Conservation (phyloP, 2,888 invertebrate genomes). For the Emmelina monodactyla region DNA sequence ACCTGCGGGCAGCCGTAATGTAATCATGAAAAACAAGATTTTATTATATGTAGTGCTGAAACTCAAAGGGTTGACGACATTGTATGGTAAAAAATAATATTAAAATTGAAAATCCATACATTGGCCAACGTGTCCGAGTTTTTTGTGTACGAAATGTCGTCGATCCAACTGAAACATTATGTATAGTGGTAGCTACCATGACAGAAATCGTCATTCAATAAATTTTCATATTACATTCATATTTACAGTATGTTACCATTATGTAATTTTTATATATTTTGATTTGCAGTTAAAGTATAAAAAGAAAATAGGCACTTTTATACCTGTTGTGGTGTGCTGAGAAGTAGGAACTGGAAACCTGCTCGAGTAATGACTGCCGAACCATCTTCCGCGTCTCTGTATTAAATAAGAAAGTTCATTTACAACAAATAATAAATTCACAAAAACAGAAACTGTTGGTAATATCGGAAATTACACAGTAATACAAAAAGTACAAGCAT, state of each 20-base stretch:
- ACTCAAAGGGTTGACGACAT: too few relatives aligned
- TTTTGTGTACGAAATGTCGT: neutral
- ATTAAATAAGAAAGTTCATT: too few relatives aligned
- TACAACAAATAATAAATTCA: neutral
- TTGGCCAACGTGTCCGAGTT: neutral
- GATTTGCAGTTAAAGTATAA: too few relatives aligned
- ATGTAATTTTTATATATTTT: too few relatives aligned
- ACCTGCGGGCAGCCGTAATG: conserved; percentile 64
- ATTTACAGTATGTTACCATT: too few relatives aligned
- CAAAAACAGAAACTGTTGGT: neutral
- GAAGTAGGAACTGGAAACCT: conserved; percentile 95
- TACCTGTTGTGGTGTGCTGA: conserved; percentile 88
- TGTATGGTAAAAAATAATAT: too few relatives aligned
- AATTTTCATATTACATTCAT: too few relatives aligned
- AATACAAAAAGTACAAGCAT: neutral
- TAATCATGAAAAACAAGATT: too few relatives aligned
- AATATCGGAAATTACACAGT: neutral
- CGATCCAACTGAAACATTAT: too few relatives aligned
- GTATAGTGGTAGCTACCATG: too few relatives aligned
- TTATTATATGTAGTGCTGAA: too few relatives aligned
- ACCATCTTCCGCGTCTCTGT: conserved; percentile 79
- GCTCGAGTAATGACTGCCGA: conserved; percentile 89
- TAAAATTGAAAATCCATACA: neutral
- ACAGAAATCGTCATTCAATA: too few relatives aligned
- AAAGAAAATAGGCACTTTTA: neutral